Evolutionary conservation across 2,113 vertebrate species (phyloP).

Genomic region (Vimba vimba): DNA sequence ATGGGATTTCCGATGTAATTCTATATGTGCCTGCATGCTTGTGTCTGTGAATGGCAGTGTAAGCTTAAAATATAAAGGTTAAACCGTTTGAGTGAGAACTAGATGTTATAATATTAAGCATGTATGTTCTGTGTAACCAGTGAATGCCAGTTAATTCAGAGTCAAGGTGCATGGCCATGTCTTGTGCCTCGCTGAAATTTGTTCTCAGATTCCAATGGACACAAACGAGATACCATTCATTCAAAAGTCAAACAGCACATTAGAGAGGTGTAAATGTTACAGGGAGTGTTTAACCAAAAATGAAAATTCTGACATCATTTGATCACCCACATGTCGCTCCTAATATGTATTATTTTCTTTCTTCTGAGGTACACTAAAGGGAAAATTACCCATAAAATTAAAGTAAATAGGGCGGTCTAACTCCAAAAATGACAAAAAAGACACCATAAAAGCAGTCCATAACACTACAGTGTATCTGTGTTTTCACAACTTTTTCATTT

Average conservation of each 20-base stretch:
- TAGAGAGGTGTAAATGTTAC: constrained; percentile 83
- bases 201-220: constrained; percentile 47
- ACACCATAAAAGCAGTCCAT: too few relatives aligned
- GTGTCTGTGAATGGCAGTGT: constrained; percentile 32
- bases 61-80: constrained; percentile 42
- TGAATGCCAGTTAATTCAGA: constrained; percentile 49
- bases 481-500: constrained; percentile 64
- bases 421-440: neutral
- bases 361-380: neutral
- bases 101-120: constrained; percentile 30
- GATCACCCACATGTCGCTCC: neutral
- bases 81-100: constrained; percentile 42
- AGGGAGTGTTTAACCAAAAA: constrained; percentile 47
- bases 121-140: constrained; percentile 5
- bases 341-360: constrained; percentile 1
- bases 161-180: constrained; percentile 40
- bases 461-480: constrained; percentile 63
- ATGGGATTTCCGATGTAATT: constrained; percentile 3
- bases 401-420: neutral
- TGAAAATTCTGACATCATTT: neutral
- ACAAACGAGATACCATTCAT: constrained; percentile 74
- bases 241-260: constrained; percentile 79
- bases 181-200: constrained; percentile 32
- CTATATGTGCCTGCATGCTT: neutral
- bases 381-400: neutral